phyloP scores from a whole-genome alignment of 2,113 vertebrate species.

The Thermophis baileyi region DNA sequence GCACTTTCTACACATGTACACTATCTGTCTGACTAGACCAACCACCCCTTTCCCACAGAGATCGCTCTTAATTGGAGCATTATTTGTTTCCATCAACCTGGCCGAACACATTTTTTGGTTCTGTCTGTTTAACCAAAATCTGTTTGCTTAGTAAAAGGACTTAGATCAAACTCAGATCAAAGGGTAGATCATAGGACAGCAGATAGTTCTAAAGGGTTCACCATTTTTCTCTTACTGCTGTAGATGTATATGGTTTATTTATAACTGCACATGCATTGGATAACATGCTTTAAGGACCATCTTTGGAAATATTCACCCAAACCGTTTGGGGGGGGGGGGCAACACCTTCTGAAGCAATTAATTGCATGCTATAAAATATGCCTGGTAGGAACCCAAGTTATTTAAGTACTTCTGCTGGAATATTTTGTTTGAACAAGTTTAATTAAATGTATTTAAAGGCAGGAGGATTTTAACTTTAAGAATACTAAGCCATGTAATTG shows the following conservation, averaged over 20 bases:
- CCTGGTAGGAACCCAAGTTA: neutral
- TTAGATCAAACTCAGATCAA: neutral
- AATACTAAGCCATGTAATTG: neutral
- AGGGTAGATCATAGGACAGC: neutral
- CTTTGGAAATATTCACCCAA: neutral
- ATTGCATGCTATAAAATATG: neutral
- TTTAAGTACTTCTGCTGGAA: neutral
- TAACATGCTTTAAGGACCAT: neutral
- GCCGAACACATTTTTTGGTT: neutral
- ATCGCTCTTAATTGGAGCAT: neutral
- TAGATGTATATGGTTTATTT: neutral
- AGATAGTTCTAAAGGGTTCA: neutral
- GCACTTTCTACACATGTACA: neutral
- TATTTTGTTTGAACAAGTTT: neutral
- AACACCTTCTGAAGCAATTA: neutral
- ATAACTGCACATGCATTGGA: neutral
- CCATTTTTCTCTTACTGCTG: neutral
- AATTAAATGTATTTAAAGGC: neutral
- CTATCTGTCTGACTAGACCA: neutral
- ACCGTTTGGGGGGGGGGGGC: neutral
- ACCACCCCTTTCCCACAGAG: neutral
- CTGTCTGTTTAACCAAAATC: neutral
- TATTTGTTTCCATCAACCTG: neutral
- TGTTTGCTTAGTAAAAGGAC: neutral
- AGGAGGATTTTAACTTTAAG: neutral